These are phyloP conservation scores for Dicyrtoma fusca DNA, from an alignment of 2,888 invertebrate species.

Conservation along the genomic window DNA sequence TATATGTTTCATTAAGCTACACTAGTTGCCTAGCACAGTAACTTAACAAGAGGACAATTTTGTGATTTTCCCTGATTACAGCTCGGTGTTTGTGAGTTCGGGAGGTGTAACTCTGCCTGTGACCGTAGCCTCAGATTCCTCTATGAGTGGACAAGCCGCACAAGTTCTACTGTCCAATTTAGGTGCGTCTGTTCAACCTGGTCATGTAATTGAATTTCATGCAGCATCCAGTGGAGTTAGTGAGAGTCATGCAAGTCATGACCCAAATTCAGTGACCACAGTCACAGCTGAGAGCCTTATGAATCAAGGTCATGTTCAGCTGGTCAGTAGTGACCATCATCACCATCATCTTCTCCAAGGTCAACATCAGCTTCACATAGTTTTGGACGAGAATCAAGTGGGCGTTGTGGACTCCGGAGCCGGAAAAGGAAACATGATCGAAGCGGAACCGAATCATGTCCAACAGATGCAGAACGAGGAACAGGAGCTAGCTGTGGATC, in stretches of 20 bases:
- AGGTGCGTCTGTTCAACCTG: slow-evolving; percentile 20
- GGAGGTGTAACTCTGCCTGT: slow-evolving; percentile 41
- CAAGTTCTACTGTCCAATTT: slow-evolving; percentile 32
- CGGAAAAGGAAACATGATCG: background rate
- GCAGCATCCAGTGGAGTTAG: slow-evolving; percentile 1
- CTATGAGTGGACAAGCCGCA: slow-evolving; percentile 37
- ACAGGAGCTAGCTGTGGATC: background rate
- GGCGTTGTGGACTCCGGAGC: slow-evolving; percentile 4
- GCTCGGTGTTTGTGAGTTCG: slow-evolving; percentile 53
- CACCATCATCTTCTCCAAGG: slow-evolving; percentile 7
- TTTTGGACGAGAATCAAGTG: slow-evolving; percentile 10
- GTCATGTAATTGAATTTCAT: slow-evolving; percentile 37
- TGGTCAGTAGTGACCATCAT: slow-evolving; percentile 10
- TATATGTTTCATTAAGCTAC: too few species aligned
- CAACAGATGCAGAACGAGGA: background rate
- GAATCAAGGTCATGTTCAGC: slow-evolving; percentile 25
- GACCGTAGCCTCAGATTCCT: slow-evolving; percentile 44
- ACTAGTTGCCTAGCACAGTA: too few species aligned
- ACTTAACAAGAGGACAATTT: too few species aligned
- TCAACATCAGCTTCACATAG: slow-evolving; percentile 23
- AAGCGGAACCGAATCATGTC: background rate
- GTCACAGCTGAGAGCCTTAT: slow-evolving; percentile 29
- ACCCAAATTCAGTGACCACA: background rate
- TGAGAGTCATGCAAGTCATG: background rate
- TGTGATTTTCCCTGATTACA: slow-evolving; percentile 21